Base-by-base conservation (phyloP, 2,113 vertebrate genomes). In the Theristicus caerulescens region DNA sequence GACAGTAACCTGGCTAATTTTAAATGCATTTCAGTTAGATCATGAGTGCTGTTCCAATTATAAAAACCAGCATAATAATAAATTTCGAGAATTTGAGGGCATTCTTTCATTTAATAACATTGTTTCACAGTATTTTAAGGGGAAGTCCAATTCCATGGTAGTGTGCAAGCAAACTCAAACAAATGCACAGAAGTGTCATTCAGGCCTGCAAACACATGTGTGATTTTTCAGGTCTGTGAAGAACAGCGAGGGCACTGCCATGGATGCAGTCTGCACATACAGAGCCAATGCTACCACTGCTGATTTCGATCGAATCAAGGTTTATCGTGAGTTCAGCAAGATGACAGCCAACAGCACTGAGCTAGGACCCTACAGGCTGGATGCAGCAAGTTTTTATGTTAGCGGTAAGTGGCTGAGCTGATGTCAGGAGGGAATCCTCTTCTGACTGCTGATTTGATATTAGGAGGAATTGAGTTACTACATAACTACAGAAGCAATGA, bases 261-360 rank as follows among this genome's bases (percentile, higher is more conserved):
- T 94, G 59, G 91, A 95, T 70, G 88, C 86, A 11, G 16, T 69
- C 65, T 97, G 96, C 82, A 93, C 52, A 8, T 95, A 88, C 88
- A 66, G 38, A 38, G 47, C 80, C 72, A 88, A 44, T 4, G 40
- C 84, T 20, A 47, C 76, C 29, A 10, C 64, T 32, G 4, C 65
- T 10, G 54, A 51, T 31, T 83, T 96, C 2, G 16, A 92, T 29
- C 82, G 26, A 64, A 47, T 79, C 13, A 61, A 83, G 65, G 64
- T 96, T 71, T 95, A 95, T n/a, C 82, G 0, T 7, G 85, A 86
- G 32, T 16, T 97, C 36, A 65, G 65, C 66, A n/a, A 34, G 29
- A 80, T 52, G 67, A 97, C 96, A 52, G 55, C 57, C 10, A 22
- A 44, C 44, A 62, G 31, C 46, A 92, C 94, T 5, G 10, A 62